phyloP scores from a whole-genome alignment of 1,140 invertebrate genomes.

The Euwallacea fornicatus region DNA sequence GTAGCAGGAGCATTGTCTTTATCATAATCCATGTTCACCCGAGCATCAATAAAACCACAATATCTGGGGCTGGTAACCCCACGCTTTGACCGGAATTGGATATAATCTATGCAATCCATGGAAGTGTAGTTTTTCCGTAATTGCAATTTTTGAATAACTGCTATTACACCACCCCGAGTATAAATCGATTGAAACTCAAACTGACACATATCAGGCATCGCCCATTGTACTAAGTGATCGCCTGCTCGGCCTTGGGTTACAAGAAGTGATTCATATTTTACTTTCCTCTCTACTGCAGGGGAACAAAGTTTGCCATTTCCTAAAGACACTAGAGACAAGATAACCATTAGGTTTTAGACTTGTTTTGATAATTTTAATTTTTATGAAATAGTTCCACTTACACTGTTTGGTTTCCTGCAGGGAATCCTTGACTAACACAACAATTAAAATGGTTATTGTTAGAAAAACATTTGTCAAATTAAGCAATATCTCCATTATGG shows the following conservation, averaged over 20 bases:
- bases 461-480: too few species aligned
- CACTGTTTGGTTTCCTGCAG: too few species aligned
- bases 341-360: too few species aligned
- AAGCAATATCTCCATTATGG: too few species aligned
- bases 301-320: conserved; percentile 16
- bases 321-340: conserved; percentile 2
- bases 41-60: conserved; percentile 22
- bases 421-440: too few species aligned
- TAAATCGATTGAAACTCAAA: conserved; percentile 12
- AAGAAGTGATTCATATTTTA: conserved; percentile 11
- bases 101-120: conserved; percentile 37
- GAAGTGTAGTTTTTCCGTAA: conserved; percentile 31
- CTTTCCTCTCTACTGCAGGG: conserved; percentile 4
- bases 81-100: conserved; percentile 23
- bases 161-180: conserved; percentile 21
- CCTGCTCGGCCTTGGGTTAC: conserved; percentile 10
- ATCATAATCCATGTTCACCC: conserved; percentile 9
- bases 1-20: not conserved
- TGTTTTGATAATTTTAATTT: too few species aligned
- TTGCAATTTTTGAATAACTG: conserved; percentile 32
- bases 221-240: conserved; percentile 6
- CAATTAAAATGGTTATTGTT: too few species aligned
- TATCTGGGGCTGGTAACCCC: conserved; percentile 4
- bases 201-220: not conserved
- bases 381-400: too few species aligned